Evolutionary conservation across 2,888 invertebrate genomes (phyloP), one percentile per base, ranked within the genome.

Genomic region (Drosophila kokeensis): DNA sequence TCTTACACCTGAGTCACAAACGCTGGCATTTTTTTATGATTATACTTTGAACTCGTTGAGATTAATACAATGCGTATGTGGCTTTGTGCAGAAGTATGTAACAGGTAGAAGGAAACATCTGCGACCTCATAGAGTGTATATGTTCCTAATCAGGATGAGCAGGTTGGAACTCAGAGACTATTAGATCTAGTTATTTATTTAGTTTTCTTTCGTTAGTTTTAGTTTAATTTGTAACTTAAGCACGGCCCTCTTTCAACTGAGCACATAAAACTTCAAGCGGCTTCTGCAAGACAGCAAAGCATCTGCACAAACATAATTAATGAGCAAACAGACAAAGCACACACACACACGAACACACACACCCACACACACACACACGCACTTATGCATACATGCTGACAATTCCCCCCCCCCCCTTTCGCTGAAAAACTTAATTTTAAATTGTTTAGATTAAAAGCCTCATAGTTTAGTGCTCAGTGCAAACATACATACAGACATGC

Each of bases 361-460:
- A 27, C 48, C 42, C 48, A 34, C 38, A 29, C 29, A 29, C 40
- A 27, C 27, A 40, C 50, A 42, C 36, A 27, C 45, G 34, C 32
- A 62, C 34, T 18, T 32, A 21, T 29, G 21, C 27, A 55, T 49
- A 55, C 30, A 55, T 48, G 59, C 32, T 54, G 53, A 52, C 48
- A 59, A 52, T 45, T 29, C 45, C 36, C 55, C 24, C 36, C 45
- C 36, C 55, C 24, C 36, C 50, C 27, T 45, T 32, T 42, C 38
- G n/a, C 21, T 45, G 53, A 76, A 70, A 86, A 86, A 86, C 83
- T 84, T 89, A 32, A 85, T 85, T 85, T 87, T 89, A 89, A 87
- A 89, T 89, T 83, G 87, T 81, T 69, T 73, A 80, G 89, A 89
- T 87, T 89, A 87, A 89, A 73, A 77, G 80, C 66, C 76, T 82